Evolutionary conservation across 2,888 invertebrate genomes (phyloP).

Genomic region (Xestia sexstrigata): DNA sequence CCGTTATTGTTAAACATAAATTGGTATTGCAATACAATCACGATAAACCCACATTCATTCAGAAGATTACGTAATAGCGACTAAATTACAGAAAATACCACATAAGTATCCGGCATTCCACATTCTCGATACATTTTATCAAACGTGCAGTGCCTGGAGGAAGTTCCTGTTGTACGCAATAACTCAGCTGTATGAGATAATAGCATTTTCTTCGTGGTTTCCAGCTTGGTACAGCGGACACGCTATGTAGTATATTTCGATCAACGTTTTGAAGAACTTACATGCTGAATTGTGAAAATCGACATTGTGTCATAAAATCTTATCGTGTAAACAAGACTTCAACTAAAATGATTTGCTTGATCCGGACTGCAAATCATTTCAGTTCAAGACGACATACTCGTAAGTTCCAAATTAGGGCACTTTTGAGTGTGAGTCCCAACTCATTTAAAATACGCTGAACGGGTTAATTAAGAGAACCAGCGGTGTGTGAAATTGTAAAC

Average conservation of each 20-base stretch:
- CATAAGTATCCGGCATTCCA: slow-evolving; percentile 29
- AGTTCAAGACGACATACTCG: slow-evolving; percentile 70
- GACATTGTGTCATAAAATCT: slow-evolving; percentile 67
- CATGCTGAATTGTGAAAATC: slow-evolving; percentile 54
- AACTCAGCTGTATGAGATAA: slow-evolving; percentile 59
- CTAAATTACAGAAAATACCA: slow-evolving; percentile 42
- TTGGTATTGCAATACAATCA: slow-evolving; percentile 14
- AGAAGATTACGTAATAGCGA: slow-evolving; percentile 30
- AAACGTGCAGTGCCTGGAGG: slow-evolving; percentile 49
- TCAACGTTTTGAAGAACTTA: slow-evolving; percentile 24
- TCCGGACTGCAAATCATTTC: slow-evolving; percentile 66
- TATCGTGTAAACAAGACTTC: slow-evolving; percentile 70
- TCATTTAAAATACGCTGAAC: slow-evolving; percentile 85
- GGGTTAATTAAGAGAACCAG: slow-evolving; percentile 84
- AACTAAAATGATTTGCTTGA: slow-evolving; percentile 8
- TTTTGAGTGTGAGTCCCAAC: slow-evolving; percentile 73
- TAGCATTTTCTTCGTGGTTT: slow-evolving; percentile 48
- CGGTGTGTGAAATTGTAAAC: slow-evolving; percentile 86
- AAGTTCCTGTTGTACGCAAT: slow-evolving; percentile 58
- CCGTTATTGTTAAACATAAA: slow-evolving; percentile 19
- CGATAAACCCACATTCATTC: slow-evolving; percentile 8
- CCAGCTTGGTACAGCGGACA: slow-evolving; percentile 33
- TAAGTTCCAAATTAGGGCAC: slow-evolving; percentile 75
- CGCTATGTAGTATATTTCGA: slow-evolving; percentile 38
- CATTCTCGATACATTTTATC: slow-evolving; percentile 59